Percentiles rank a stretch among this genome's conserved stretches.
Evolutionary conservation across 2,113 vertebrate genomes (phyloP).

Genomic region (Anguilla rostrata): DNA sequence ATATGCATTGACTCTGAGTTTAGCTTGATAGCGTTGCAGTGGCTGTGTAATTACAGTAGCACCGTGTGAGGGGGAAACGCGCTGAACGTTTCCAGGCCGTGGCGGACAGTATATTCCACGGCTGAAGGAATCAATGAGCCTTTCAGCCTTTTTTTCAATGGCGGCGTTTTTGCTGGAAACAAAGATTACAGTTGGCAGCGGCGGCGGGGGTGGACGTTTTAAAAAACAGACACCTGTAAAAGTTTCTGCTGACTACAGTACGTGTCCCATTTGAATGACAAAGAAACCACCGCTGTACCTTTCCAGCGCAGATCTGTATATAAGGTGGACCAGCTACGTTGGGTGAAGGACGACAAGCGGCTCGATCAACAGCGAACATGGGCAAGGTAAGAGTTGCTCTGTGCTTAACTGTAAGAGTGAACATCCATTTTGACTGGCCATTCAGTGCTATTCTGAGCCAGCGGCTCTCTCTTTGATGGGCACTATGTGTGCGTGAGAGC

Average conservation of each 20-base stretch:
- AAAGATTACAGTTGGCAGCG: conserved; percentile 20
- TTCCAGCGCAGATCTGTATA: conserved; percentile 39
- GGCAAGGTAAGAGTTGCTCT: conserved; percentile 55
- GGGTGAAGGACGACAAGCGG: conserved; percentile 8
- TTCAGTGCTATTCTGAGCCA: not conserved
- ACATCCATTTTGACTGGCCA: not conserved
- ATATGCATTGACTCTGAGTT: too few relatives aligned
- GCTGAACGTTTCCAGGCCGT: not conserved
- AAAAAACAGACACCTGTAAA: conserved; percentile 48
- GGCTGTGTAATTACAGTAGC: not conserved
- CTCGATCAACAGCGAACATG: conserved; percentile 43
- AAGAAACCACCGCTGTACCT: conserved; percentile 30
- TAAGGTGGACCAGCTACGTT: conserved; percentile 35
- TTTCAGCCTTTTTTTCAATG: conserved; percentile 38
- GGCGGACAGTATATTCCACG: not conserved
- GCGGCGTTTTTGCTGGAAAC: conserved; percentile 56
- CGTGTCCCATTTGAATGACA: conserved; percentile 54
- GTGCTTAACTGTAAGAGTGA: not conserved
- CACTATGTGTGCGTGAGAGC: not conserved
- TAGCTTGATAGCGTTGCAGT: too few relatives aligned
- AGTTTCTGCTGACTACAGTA: conserved; percentile 61
- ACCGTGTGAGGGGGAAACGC: not conserved
- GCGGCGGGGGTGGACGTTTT: conserved; percentile 27
- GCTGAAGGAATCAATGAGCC: conserved; percentile 27
- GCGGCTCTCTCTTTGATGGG: not conserved